Conservation (phyloP, 2,113 vertebrate genomes). For the Cyrtonyx montezumae region DNA sequence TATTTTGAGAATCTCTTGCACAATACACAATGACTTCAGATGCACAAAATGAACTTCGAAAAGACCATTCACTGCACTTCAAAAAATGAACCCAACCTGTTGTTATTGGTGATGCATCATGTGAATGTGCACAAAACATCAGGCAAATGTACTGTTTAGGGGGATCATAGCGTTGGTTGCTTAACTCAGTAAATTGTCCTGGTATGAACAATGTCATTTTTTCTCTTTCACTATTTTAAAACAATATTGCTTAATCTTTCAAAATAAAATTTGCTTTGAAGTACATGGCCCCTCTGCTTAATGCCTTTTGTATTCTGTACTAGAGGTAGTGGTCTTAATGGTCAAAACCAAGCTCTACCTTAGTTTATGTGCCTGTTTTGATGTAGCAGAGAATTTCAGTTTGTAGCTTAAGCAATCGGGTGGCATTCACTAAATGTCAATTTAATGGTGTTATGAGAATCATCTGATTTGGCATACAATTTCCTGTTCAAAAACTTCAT, state of each 20-base stretch:
- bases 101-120: background rate
- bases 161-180: background rate
- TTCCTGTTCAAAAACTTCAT: background rate
- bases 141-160: background rate
- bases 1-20: background rate
- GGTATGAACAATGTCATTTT: background rate
- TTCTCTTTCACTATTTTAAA: background rate
- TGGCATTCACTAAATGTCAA: background rate
- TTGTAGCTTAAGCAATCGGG: background rate
- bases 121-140: constrained; percentile 4
- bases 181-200: background rate
- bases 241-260: background rate
- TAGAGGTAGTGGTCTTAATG: background rate
- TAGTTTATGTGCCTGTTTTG: background rate
- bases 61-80: background rate
- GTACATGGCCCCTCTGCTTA: background rate
- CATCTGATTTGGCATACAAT: background rate
- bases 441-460: background rate
- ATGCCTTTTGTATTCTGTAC: background rate
- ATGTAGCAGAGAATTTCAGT: background rate
- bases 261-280: background rate
- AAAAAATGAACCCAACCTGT: background rate
- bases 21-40: background rate
- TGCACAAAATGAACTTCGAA: background rate
- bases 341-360: background rate